Conservation (phyloP, 2,113 vertebrate genomes). For the Podilymbus podiceps region DNA sequence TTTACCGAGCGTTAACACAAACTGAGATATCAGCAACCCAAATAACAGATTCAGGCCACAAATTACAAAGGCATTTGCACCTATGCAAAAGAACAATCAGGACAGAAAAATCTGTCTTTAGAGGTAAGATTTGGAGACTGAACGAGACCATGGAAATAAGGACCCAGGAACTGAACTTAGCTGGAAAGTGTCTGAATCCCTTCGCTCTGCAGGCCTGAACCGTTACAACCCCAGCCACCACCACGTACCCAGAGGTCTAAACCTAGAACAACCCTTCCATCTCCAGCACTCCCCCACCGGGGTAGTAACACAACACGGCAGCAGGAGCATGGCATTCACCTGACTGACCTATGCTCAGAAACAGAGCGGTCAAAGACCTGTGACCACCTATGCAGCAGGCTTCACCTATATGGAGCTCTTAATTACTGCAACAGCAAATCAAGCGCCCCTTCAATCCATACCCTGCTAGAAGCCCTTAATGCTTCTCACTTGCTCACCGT, state of each 20-base stretch:
- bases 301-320: background rate
- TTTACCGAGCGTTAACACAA: background rate
- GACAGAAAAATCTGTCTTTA: background rate
- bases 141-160: background rate
- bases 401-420: background rate
- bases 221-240: background rate
- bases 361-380: background rate
- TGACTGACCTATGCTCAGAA: background rate
- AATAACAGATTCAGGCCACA: background rate
- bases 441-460: rapidly evolving
- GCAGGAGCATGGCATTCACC: rapidly evolving
- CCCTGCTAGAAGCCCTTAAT: background rate
- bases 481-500: constrained; percentile 75
- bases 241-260: background rate
- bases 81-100: background rate
- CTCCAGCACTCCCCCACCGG: background rate
- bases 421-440: background rate
- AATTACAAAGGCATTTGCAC: background rate
- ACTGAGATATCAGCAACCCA: background rate
- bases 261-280: background rate
- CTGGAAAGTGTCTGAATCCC: background rate
- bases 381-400: no score
- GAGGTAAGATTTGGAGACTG: background rate
- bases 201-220: background rate
- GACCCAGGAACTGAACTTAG: background rate